Evolutionary conservation across 2,888 invertebrate genomes (phyloP), one percentile per base, ranked within the genome.

Genomic region (Cryptocephalus moraei): DNA sequence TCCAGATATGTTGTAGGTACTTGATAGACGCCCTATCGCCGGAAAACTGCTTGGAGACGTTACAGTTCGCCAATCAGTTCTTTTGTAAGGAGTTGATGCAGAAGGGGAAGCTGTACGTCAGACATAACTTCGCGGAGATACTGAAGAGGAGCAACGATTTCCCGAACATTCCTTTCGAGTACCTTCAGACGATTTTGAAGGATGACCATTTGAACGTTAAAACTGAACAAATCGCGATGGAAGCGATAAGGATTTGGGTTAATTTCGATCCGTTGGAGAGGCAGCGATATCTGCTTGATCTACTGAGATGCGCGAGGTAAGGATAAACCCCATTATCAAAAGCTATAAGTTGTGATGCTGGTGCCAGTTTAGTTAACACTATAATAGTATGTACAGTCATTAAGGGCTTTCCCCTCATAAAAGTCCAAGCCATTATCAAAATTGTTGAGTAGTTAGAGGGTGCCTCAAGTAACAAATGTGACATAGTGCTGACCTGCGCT

Each of bases 191-290:
- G 48, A 75, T 86, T 51, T 70, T 87, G 43, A 68, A 73, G 44
- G 81, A 85, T 60, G 87, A 88, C 61, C 79, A 82, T 60, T 68
- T 89, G 43, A 87, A 87, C 67, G 80, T 83, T 13, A 75, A 77
- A 50, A 78, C 77, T 56, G 88, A 88, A 70, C 83, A 85, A 67
- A 74, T 78, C 48, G 84, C 86, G 38, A 86, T 86, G 67, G 81
- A 84, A 64, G 83, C 84, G 4, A 75, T 86, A 11, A 77, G 81
- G 64, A 75, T 75, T 43, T 89, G 89, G 89, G 71, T 83, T 31
- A 79, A 81, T 58, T 75, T 76, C 55, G 76, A 80, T 49, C 67
- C 75, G 14, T 12, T 36, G 36, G 36, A 12, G 6, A 36, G 36
- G 36, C n/a, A 36, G 6, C n/a, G 12, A 2, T 36, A 12, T 36